Conservation (phyloP, 2,797 vertebrate species). For the Amazona finschi region DNA sequence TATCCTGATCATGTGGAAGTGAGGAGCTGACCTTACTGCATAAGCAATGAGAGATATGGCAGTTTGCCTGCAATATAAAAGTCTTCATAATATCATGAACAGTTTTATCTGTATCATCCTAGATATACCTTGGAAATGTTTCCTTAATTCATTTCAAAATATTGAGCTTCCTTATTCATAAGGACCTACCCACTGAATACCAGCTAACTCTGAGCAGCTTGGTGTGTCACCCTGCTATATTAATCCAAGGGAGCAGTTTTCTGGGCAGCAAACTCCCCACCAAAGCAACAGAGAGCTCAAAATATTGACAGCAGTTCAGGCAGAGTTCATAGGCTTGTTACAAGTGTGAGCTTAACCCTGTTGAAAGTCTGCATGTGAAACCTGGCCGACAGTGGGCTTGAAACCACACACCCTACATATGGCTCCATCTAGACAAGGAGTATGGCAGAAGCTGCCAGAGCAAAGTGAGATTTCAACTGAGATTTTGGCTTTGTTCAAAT, state of each 20-base stretch:
- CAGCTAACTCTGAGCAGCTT: neutral
- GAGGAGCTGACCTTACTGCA: neutral
- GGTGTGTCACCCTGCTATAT: neutral
- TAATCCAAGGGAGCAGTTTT: neutral
- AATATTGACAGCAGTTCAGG: neutral
- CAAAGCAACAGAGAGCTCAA: neutral
- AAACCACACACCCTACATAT: neutral
- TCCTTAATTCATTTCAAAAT: neutral
- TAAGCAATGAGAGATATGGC: neutral
- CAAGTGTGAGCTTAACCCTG: neutral
- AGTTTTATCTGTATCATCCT: neutral
- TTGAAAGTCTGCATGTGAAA: neutral
- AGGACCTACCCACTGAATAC: neutral
- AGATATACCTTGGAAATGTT: neutral
- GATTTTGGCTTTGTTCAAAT: conserved; percentile 8
- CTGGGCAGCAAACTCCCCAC: neutral
- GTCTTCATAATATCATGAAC: neutral
- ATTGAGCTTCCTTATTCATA: neutral
- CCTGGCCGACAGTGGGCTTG: neutral
- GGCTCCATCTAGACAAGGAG: neutral
- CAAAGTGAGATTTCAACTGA: neutral
- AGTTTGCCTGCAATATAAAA: neutral
- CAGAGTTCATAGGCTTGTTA: neutral
- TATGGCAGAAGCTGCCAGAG: neutral
- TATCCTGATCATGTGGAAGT: neutral